A percentile compares a stretch with the other conserved stretches of the same genome.
phyloP scores from a whole-genome alignment of 2,888 invertebrate species.

The Drosophila cognata region DNA sequence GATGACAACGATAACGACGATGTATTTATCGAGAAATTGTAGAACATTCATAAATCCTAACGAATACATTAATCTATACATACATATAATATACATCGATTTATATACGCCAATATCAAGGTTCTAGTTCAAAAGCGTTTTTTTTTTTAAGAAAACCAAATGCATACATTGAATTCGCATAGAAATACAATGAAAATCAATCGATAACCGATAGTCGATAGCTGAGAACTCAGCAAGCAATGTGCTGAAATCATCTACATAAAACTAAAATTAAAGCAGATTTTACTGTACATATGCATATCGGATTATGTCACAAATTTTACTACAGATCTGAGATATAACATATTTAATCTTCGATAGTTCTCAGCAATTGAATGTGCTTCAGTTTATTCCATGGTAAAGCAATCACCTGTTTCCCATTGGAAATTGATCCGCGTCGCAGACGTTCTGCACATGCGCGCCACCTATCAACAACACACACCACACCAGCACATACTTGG shows the following conservation, averaged over 20 bases:
- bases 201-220: neutral
- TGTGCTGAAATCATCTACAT: neutral
- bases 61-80: constrained; percentile 18
- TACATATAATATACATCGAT: neutral
- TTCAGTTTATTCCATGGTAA: neutral
- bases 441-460: constrained; percentile 51
- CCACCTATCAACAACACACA: constrained; percentile 7
- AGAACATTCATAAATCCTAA: constrained; percentile 29
- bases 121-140: neutral
- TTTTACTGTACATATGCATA: neutral
- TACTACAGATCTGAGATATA: neutral
- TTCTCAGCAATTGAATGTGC: neutral
- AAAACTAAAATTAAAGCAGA: neutral
- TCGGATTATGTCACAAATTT: neutral
- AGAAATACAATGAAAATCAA: neutral
- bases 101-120: neutral
- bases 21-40: constrained; percentile 82
- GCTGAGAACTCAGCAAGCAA: neutral
- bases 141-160: neutral
- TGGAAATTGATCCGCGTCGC: constrained; percentile 23
- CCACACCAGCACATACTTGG: constrained; percentile 45
- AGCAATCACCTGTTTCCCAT: neutral
- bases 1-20: constrained; percentile 67
- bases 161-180: neutral
- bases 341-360: neutral